Evolutionary conservation across 2,888 invertebrate genomes (phyloP).

Genomic region (Sphaerophoria taeniata): DNA sequence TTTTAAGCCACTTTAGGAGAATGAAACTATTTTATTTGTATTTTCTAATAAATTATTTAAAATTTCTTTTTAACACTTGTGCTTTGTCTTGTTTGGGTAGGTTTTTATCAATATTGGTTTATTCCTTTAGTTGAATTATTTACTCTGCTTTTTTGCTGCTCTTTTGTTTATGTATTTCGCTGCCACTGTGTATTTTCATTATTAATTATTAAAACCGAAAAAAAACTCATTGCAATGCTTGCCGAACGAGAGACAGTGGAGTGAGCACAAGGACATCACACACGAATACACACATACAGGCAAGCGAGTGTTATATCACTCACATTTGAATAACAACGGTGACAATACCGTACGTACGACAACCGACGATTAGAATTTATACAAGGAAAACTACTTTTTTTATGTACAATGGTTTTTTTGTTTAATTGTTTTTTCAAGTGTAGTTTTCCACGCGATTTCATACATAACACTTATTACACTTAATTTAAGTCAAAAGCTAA

Average conservation of each 20-base stretch:
- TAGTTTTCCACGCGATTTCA: conserved; percentile 22
- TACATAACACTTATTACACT: conserved; percentile 41
- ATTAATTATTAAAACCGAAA: conserved; percentile 53
- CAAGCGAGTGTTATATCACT: conserved; percentile 65
- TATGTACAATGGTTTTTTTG: background rate
- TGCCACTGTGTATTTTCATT: conserved; percentile 19
- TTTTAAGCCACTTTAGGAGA: conserved; percentile 68
- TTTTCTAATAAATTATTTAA: conserved; percentile 8
- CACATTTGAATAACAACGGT: conserved; percentile 55
- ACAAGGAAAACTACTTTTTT: conserved; percentile 6
- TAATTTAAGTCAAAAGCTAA: conserved; percentile 57
- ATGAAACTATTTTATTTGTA: background rate
- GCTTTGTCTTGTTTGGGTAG: conserved; percentile 16
- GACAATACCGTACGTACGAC: conserved; percentile 23
- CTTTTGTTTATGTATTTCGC: conserved; percentile 8
- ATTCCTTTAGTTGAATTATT: conserved; percentile 37
- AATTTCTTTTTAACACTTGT: conserved; percentile 16
- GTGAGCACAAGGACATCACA: conserved; percentile 58
- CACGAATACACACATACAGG: conserved; percentile 22
- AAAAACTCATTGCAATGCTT: conserved; percentile 41
- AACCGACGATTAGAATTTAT: conserved; percentile 55
- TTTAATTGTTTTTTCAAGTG: conserved; percentile 25
- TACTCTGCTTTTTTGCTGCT: conserved; percentile 29
- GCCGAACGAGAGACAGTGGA: conserved; percentile 33
- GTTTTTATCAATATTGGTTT: background rate